Evolutionary conservation across 2,113 vertebrate genomes (phyloP).

Genomic region (Acrocephalus kingi): DNA sequence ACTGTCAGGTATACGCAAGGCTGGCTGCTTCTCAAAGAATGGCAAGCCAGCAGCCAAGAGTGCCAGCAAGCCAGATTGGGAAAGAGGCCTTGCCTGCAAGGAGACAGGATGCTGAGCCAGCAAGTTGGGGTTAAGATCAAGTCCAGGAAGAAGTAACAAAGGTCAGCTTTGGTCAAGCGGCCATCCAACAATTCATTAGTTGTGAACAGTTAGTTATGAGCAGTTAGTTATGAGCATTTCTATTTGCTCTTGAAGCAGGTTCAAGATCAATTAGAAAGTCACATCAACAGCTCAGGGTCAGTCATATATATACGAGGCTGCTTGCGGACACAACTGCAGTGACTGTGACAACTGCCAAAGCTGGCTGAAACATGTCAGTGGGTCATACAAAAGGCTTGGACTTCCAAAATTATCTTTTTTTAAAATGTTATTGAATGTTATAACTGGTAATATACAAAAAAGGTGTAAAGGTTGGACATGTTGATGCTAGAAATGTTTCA

Average conservation of each 20-base stretch:
- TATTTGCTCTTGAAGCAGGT: neutral
- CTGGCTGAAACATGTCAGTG: neutral
- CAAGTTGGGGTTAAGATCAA: neutral
- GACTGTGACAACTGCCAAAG: neutral
- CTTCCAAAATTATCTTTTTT: neutral
- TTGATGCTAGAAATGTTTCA: neutral
- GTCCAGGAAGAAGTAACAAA: neutral
- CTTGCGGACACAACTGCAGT: neutral
- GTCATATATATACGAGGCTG: neutral
- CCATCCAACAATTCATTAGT: neutral
- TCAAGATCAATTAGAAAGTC: neutral
- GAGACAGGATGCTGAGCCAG: neutral
- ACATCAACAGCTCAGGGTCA: neutral
- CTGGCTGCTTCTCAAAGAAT: neutral
- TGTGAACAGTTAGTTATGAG: neutral
- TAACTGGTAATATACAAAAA: neutral
- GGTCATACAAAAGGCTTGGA: neutral
- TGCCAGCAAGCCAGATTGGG: neutral
- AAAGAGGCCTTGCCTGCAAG: neutral
- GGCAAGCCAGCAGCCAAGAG: neutral
- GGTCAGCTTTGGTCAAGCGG: neutral
- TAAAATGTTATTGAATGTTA: neutral
- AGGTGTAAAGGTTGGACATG: neutral
- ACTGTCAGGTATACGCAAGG: neutral
- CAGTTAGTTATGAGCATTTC: neutral